Percentiles rank a stretch among this genome's conserved stretches.
Conservation (phyloP, 2,113 vertebrate species). For the Butorides virescens region DNA sequence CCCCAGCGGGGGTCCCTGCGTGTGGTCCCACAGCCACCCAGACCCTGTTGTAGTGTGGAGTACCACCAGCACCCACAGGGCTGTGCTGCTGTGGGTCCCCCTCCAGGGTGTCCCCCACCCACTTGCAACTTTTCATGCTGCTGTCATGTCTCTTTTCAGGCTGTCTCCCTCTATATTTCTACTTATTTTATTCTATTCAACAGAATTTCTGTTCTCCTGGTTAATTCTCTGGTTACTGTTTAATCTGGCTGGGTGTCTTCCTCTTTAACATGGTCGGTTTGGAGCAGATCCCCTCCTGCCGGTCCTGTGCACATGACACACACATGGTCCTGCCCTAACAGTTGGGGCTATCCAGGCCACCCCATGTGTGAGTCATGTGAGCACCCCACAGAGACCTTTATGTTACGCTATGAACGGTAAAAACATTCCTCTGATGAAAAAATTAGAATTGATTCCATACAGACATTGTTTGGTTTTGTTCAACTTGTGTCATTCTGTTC, state of each 20-base stretch:
- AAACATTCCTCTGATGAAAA: not conserved
- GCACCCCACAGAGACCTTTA: not conserved
- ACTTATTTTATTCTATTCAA: not conserved
- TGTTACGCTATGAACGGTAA: not conserved
- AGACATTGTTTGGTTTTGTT: not conserved
- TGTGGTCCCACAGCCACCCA: too few relatives aligned
- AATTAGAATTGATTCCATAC: not conserved
- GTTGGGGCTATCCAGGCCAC: not conserved
- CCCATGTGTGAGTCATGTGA: not conserved
- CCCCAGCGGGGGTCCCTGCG: too few relatives aligned
- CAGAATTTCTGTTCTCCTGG: not conserved
- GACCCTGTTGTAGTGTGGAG: too few relatives aligned
- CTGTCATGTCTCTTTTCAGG: not conserved
- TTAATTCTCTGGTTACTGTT: not conserved
- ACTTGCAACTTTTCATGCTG: not conserved
- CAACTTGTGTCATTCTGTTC: not conserved
- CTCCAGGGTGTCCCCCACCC: too few relatives aligned
- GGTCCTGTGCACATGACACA: too few relatives aligned
- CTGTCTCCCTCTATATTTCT: not conserved
- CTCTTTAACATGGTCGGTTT: accelerated
- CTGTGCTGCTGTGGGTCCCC: too few relatives aligned
- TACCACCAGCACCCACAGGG: too few relatives aligned
- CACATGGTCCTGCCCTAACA: accelerated
- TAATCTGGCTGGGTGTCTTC: not conserved
- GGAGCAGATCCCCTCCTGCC: accelerated